phyloP scores from a whole-genome alignment of 2,888 invertebrate genomes.

The Anagyrus pseudococci region DNA sequence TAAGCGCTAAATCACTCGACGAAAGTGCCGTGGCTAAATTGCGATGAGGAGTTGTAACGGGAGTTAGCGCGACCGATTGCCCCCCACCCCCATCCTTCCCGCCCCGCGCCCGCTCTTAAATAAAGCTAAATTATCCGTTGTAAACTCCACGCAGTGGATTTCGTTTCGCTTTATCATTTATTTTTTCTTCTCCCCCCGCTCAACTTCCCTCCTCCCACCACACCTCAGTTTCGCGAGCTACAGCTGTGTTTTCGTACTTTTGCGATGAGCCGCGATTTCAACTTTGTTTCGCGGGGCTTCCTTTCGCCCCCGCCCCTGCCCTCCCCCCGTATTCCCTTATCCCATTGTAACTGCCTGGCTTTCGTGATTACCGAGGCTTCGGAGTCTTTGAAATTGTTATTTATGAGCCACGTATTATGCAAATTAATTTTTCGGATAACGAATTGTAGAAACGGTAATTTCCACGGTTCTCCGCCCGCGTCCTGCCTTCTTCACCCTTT shows the following conservation, averaged over 20 bases:
- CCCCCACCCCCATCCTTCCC: too few species aligned
- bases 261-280: too few species aligned
- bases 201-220: background rate
- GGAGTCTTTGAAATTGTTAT: conserved; percentile 38
- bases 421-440: conserved; percentile 39
- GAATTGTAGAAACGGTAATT: conserved; percentile 24
- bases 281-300: conserved; percentile 4
- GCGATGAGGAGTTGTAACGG: conserved; percentile 6
- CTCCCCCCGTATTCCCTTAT: conserved; percentile 3
- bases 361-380: background rate
- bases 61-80: too few species aligned
- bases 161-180: background rate
- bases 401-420: conserved; percentile 38
- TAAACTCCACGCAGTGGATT: conserved; percentile 31
- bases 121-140: conserved; percentile 14
- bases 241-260: too few species aligned
- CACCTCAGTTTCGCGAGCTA: too few species aligned
- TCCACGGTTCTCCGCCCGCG: background rate
- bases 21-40: conserved; percentile 38
- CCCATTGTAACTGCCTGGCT: background rate
- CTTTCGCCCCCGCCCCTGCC: background rate
- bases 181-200: background rate
- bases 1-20: conserved; percentile 37
- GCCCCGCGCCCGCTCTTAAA: too few species aligned
- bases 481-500: background rate